phyloP scores from a whole-genome alignment of 2,888 invertebrate genomes.

The Callinectes sapidus region DNA sequence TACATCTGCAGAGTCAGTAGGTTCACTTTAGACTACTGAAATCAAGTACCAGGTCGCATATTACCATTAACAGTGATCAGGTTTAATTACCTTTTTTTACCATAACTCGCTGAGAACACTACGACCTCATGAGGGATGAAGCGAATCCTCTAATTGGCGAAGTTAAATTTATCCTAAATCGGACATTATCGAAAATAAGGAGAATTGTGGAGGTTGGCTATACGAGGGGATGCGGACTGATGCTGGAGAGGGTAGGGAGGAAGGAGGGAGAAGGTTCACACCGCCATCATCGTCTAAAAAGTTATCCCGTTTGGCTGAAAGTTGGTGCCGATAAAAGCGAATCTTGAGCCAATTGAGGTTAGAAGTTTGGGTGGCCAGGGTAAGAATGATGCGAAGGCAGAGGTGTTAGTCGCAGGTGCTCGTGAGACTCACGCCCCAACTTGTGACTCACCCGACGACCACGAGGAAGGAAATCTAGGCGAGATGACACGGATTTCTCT shows the following conservation, averaged over 20 bases:
- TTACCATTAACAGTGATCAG: background rate
- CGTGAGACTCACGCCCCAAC: conserved; percentile 7
- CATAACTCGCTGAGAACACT: background rate
- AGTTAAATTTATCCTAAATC: background rate
- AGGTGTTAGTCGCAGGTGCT: conserved; percentile 30
- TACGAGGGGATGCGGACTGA: background rate
- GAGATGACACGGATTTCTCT: background rate
- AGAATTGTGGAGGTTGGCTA: background rate
- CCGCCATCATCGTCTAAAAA: background rate
- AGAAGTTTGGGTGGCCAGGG: conserved; percentile 12
- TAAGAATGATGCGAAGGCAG: background rate
- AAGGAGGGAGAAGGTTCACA: background rate
- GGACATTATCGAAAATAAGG: background rate
- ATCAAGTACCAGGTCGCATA: too few species aligned
- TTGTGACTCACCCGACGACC: background rate
- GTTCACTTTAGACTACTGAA: too few species aligned
- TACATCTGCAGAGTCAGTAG: too few species aligned
- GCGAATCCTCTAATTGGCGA: background rate
- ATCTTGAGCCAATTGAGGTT: conserved; percentile 33
- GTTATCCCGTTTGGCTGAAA: conserved; percentile 34
- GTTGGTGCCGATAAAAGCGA: conserved; percentile 12
- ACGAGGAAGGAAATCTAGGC: background rate
- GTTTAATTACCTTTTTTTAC: background rate
- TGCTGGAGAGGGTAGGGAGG: background rate
- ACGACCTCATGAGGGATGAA: background rate